Evolutionary conservation across 2,797 vertebrate genomes (phyloP), one percentile per base, ranked within the genome.

Genomic region (Platyrinchus mystaceus): DNA sequence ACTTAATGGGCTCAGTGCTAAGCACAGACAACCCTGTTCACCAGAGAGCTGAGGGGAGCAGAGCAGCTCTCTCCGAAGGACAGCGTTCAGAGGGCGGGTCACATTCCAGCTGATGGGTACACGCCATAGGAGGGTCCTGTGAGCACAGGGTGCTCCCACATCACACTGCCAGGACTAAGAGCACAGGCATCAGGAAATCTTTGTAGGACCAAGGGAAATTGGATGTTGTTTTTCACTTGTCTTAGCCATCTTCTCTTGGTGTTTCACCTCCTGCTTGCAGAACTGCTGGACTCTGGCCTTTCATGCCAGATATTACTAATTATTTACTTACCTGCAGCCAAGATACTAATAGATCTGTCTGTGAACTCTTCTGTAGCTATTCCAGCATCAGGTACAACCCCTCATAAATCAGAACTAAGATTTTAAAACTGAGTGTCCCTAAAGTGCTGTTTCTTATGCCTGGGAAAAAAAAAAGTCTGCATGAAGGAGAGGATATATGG

Each of bases 51-150:
- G 4, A 62, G 37, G 43, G 53, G 20, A 71, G 34, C 66, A 58
- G 64, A 62, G 34, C 30, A 41, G 7, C 67, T 20, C 16, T 30
- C 27, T 59, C 56, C n/a, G 3, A 4, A 3, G 43, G 1, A 13
- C 47, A 44, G 6, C 7, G 0, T 24, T 36, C 19, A 7, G 9
- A 13, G 10, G 21, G 11, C 0, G 0, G 34, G 17, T 36, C 27
- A 26, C 3, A 1, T 49, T 37, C 55, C 11, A 2, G n/a, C 62
- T 64, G 71, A 36, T 32, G 43, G 22, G 26, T 5, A 7, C 15
- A 10, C 11, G 32, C 47, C 30, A 34, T 7, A 20, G 4, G 17
- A 43, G 46, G 34, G 30, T 30, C 49, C 63, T 28, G 59, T 14
- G 12, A 56, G 46, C 46, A 55, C 44, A 58, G 20, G 19, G 4